Evolutionary conservation across 2,797 vertebrate genomes (phyloP), one percentile per base, ranked within the genome.

Genomic region (Vultur gryphus): DNA sequence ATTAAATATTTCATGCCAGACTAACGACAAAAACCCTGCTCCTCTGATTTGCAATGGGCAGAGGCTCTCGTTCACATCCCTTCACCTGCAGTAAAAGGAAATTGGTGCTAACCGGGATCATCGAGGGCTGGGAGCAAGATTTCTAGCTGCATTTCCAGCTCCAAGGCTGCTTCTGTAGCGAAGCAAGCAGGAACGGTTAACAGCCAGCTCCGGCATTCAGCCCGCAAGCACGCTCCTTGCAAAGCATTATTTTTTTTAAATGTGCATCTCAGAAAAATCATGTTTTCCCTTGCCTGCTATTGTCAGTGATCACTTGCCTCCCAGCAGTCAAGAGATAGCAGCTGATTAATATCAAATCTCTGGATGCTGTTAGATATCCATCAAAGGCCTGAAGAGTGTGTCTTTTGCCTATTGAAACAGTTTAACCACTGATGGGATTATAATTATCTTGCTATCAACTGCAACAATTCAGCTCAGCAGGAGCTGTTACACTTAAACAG

Each of bases 391-490:
- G 85, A 93, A 62, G 91, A 95, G 82, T 51, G 65, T 82, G 82
- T 84, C 79, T 8, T 88, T 28, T 80, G 96, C 95, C 88, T 84
- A 35, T 20, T 69, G 94, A 79, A 95, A 93, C 93, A 65, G 79
- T 95, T 97, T 95, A 95, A 84, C 37, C 79, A 16, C 95, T 84
- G 95, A 96, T 95, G 93, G 94, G 91, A 84, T 79, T 88, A 20
- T 96, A 95, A 96, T 96, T 96, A 96, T 91, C 94, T 91, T 11
- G 4, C 93, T 79, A 95, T 96, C 96, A 95, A 52, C 91, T 49
- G 87, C 95, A 88, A 86, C 95, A 95, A 96, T 95, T 96, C 79
- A 5, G 87, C 96, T 84, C 95, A 46, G 94, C 95, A 5, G 89
- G 96, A 94, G 93, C 89, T 15, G 85, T 55, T 91, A 57, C 76